These are phyloP conservation scores for Misgurnus mizolepis DNA, from an alignment of 2,113 vertebrate genomes.

Conservation along the genomic window DNA sequence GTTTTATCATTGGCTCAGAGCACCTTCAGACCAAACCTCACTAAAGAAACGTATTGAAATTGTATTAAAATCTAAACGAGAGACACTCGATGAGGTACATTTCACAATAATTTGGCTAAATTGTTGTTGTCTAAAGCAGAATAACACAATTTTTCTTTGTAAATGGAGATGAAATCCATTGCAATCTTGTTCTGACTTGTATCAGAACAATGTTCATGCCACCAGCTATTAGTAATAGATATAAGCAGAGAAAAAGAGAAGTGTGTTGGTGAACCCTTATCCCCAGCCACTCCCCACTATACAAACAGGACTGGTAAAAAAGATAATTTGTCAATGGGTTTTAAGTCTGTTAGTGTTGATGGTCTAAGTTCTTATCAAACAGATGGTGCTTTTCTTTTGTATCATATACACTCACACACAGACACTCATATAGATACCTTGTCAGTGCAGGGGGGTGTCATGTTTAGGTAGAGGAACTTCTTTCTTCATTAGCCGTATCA, in stretches of 20 bases:
- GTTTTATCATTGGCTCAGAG: no score
- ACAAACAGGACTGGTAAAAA: slow-evolving; percentile 16
- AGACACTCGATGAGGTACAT: no score
- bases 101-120: background rate
- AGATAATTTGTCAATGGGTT: slow-evolving; percentile 11
- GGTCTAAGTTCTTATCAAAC: slow-evolving; percentile 27
- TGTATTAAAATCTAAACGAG: no score
- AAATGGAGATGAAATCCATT: no score
- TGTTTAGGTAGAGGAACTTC: background rate
- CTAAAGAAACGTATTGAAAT: no score
- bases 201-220: no score
- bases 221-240: no score
- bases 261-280: background rate
- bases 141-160: no score
- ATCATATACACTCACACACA: background rate
- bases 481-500: no score
- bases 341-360: slow-evolving; percentile 26
- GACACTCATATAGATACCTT: background rate
- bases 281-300: background rate
- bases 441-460: background rate
- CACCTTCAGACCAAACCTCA: no score
- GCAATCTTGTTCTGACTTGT: no score
- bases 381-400: slow-evolving; percentile 33
- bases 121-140: background rate
- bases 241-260: background rate